These are phyloP conservation scores for Griposia aprilina DNA, from an alignment of 2,888 invertebrate genomes.

Conservation along the genomic window DNA sequence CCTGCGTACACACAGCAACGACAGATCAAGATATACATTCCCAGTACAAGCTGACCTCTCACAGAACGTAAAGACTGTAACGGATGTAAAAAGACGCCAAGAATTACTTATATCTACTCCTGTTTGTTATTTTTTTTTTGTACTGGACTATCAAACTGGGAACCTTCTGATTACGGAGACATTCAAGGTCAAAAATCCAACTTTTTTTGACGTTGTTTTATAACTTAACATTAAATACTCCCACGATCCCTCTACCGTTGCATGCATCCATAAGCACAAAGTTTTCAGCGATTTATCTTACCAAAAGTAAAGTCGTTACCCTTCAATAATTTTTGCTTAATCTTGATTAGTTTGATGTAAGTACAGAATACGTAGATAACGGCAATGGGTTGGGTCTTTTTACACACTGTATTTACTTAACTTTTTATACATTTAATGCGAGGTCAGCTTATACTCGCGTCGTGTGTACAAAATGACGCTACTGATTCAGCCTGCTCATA, in stretches of 20 bases:
- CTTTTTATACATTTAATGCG: too few species aligned
- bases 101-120: not conserved
- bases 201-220: not conserved
- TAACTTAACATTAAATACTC: not conserved
- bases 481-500: slow-evolving; percentile 25
- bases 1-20: not conserved
- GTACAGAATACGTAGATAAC: not conserved
- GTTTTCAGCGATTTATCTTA: not conserved
- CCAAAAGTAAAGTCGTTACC: not conserved
- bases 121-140: not conserved
- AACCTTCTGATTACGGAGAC: not conserved
- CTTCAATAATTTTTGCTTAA: not conserved
- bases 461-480: slow-evolving; percentile 16
- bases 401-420: too few species aligned
- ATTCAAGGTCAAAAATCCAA: not conserved
- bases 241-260: not conserved
- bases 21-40: not conserved
- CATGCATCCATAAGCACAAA: not conserved
- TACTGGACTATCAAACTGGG: not conserved
- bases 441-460: not conserved
- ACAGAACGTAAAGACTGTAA: not conserved
- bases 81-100: not conserved
- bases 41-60: slow-evolving; percentile 1
- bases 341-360: not conserved
- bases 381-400: not conserved